These are phyloP conservation scores for Hemibagrus guttatus DNA, from an alignment of 2,797 vertebrate species.

Conservation along the genomic window DNA sequence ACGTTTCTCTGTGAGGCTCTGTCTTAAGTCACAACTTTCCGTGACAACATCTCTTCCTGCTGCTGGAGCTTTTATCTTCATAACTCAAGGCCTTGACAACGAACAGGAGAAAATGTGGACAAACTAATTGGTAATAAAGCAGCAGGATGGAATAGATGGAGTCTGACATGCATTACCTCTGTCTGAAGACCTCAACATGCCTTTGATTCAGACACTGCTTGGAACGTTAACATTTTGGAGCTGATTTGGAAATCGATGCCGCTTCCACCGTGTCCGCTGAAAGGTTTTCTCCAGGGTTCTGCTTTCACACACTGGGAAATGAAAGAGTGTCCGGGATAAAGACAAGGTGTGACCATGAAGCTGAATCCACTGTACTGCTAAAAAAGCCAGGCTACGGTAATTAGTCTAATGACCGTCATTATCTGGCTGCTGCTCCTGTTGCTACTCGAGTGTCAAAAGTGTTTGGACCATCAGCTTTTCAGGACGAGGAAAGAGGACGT, in stretches of 20 bases:
- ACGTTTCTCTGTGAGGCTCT: slow-evolving; percentile 63
- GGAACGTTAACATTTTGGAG: slow-evolving; percentile 34
- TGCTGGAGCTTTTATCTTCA: slow-evolving; percentile 69
- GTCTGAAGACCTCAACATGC: not conserved
- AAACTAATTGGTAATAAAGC: slow-evolving; percentile 74
- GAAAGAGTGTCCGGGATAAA: slow-evolving; percentile 24
- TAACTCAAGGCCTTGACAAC: slow-evolving; percentile 71
- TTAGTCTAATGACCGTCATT: slow-evolving; percentile 64
- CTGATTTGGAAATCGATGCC: slow-evolving; percentile 57
- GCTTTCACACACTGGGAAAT: slow-evolving; percentile 18
- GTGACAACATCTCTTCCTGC: slow-evolving; percentile 62
- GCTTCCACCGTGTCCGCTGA: not conserved
- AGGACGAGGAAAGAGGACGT: not conserved
- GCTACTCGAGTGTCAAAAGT: slow-evolving; percentile 29
- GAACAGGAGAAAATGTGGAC: slow-evolving; percentile 67
- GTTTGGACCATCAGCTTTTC: not conserved
- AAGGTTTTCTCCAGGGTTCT: slow-evolving; percentile 46
- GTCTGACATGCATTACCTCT: not conserved
- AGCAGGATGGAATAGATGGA: not conserved
- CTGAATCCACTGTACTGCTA: slow-evolving; percentile 39
- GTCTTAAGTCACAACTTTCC: slow-evolving; percentile 50
- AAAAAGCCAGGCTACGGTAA: slow-evolving; percentile 53
- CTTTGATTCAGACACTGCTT: not conserved
- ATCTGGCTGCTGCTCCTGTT: slow-evolving; percentile 43
- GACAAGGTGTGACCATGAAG: not conserved